Percentiles rank a stretch among this genome's conserved stretches.
Evolutionary conservation across 2,888 invertebrate genomes (phyloP).

Genomic region (Chironomus tentans): DNA sequence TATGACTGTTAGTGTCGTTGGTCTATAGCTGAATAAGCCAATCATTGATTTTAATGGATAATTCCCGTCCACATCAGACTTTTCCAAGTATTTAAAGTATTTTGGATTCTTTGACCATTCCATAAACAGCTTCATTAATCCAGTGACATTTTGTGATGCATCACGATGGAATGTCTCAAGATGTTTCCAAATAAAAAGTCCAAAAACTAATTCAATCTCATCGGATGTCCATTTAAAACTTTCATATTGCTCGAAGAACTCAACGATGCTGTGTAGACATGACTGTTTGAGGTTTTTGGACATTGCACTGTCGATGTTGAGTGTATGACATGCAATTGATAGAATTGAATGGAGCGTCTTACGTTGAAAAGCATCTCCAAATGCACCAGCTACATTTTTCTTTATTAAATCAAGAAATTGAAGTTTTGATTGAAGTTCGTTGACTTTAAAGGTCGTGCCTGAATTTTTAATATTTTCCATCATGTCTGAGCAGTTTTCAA

Average conservation of each 20-base stretch:
- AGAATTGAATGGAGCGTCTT: conserved; percentile 64
- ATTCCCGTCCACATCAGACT: conserved; percentile 44
- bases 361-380: conserved; percentile 56
- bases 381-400: conserved; percentile 72
- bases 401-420: conserved; percentile 66
- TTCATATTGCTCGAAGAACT: conserved; percentile 73
- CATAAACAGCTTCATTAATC: conserved; percentile 66
- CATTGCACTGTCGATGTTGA: conserved; percentile 48
- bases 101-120: conserved; percentile 73
- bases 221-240: conserved; percentile 59
- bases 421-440: conserved; percentile 61
- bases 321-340: conserved; percentile 53
- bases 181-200: conserved; percentile 72
- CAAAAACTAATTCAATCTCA: conserved; percentile 66
- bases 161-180: conserved; percentile 66
- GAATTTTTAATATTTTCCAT: conserved; percentile 46
- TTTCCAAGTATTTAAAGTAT: conserved; percentile 62
- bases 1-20: conserved; percentile 51
- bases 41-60: conserved; percentile 52
- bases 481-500: conserved; percentile 49
- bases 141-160: conserved; percentile 73
- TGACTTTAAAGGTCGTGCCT: conserved; percentile 11
- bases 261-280: conserved; percentile 52
- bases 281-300: conserved; percentile 57
- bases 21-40: conserved; percentile 60